Conservation (phyloP, 2,888 invertebrate genomes). For the Oscheius sp. region DNA sequence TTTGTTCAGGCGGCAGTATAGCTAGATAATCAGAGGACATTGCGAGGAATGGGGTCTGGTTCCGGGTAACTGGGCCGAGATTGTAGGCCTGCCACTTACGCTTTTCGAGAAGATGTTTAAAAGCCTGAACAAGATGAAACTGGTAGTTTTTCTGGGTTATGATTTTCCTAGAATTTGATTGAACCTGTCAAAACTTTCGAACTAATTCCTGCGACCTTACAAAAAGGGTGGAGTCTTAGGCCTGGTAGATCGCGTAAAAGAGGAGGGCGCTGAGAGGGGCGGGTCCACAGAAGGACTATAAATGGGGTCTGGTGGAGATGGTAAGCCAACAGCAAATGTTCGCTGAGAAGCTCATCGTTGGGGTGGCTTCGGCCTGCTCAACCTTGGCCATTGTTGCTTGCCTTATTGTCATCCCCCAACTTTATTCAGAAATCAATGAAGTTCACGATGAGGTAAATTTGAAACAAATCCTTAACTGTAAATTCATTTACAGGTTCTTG, state of each 20-base stretch:
- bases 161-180: not conserved
- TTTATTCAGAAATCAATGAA: constrained; percentile 67
- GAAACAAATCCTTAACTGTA: no score
- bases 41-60: no score
- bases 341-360: constrained; percentile 59
- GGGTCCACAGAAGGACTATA: constrained; percentile 2
- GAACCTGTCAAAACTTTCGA: not conserved
- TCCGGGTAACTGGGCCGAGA: no score
- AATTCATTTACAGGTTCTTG: constrained; percentile 44
- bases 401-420: constrained; percentile 66
- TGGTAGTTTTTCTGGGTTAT: not conserved
- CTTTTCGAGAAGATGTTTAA: not conserved
- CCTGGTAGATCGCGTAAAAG: not conserved
- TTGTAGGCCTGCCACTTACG: no score
- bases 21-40: no score
- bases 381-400: constrained; percentile 64
- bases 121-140: not conserved
- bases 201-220: not conserved
- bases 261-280: constrained; percentile 4
- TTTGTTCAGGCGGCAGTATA: no score
- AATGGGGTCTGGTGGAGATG: not conserved
- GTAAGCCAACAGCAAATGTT: constrained; percentile 12
- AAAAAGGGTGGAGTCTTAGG: not conserved
- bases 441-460: constrained; percentile 52
- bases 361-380: constrained; percentile 55